A percentile compares a stretch with the other conserved stretches of the same genome.
Evolutionary conservation across 2,888 invertebrate species (phyloP).

Genomic region (Stratiomys singularior): DNA sequence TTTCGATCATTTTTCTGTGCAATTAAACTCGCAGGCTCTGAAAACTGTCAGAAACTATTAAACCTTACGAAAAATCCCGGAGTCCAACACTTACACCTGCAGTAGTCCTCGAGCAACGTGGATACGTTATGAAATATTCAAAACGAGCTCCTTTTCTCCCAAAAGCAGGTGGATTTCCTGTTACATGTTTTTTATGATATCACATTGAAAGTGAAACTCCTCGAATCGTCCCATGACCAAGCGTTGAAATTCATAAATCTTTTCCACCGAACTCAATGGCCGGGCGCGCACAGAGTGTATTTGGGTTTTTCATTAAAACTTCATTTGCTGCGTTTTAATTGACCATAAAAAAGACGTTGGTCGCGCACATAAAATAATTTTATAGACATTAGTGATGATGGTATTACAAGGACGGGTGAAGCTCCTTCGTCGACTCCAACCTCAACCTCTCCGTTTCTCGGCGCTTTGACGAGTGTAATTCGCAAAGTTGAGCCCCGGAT

Average conservation of each 20-base stretch:
- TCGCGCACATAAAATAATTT: slow-evolving; percentile 37
- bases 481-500: neutral
- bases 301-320: slow-evolving; percentile 44
- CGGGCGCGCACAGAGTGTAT: neutral
- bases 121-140: too few relatives aligned
- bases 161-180: too few relatives aligned
- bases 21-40: too few relatives aligned
- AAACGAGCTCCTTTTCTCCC: too few relatives aligned
- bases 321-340: slow-evolving; percentile 45
- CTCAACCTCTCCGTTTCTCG: neutral
- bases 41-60: too few relatives aligned
- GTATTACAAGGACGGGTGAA: neutral
- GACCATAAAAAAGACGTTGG: slow-evolving; percentile 43
- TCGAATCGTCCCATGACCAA: too few relatives aligned
- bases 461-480: neutral
- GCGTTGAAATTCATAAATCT: slow-evolving; percentile 19
- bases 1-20: neutral
- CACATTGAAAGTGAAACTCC: too few relatives aligned
- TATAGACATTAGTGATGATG: slow-evolving; percentile 4
- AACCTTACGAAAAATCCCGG: too few relatives aligned
- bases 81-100: too few relatives aligned
- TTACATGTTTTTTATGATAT: too few relatives aligned
- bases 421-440: neutral
- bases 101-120: too few relatives aligned
- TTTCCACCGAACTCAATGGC: neutral